These are phyloP conservation scores for Mesembrinibis cayennensis DNA, from an alignment of 2,113 vertebrate genomes.

Conservation along the genomic window DNA sequence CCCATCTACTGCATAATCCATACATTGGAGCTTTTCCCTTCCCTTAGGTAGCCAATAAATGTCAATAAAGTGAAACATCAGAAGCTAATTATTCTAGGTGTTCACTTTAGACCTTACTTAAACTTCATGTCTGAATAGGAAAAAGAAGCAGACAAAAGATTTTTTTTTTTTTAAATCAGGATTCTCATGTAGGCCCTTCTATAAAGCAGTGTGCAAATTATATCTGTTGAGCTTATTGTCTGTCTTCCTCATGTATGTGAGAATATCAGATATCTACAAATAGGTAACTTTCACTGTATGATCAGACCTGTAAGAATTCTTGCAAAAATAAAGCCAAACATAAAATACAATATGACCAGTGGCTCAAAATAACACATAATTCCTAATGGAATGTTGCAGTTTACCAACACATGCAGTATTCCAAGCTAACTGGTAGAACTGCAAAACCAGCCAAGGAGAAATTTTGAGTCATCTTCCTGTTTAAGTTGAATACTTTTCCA, in stretches of 20 bases:
- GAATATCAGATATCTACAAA: neutral
- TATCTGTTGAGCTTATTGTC: neutral
- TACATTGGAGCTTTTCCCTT: conserved; percentile 7
- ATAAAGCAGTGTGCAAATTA: neutral
- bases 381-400: neutral
- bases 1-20: conserved; percentile 21
- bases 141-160: neutral
- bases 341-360: neutral
- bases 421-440: neutral
- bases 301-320: neutral
- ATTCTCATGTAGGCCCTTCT: neutral
- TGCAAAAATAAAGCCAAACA: neutral
- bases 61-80: neutral
- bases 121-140: neutral
- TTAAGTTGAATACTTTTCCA: neutral
- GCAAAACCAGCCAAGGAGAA: neutral
- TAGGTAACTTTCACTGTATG: neutral
- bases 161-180: neutral
- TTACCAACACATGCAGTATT: neutral
- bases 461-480: neutral
- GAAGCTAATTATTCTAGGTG: neutral
- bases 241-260: neutral
- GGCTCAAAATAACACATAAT: neutral
- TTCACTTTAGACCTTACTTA: neutral
- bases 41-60: conserved; percentile 23